These are phyloP conservation scores for Oegoconia quadripuncta DNA, from an alignment of 2,888 invertebrate genomes.

Conservation along the genomic window DNA sequence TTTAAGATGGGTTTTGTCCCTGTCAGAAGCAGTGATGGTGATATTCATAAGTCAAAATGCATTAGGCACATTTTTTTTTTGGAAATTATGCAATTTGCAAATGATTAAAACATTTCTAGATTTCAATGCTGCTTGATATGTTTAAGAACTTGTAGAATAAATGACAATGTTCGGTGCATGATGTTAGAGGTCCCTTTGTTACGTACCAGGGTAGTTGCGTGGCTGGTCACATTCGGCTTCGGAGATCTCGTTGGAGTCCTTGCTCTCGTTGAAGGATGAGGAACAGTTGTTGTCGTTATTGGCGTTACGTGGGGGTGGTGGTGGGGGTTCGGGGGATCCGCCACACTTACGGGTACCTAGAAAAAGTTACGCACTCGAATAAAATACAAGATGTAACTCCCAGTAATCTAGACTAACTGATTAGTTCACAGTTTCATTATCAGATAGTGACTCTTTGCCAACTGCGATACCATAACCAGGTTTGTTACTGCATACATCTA, in stretches of 20 bases:
- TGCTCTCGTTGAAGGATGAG: slow-evolving; percentile 93
- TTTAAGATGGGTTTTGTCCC: slow-evolving; percentile 24
- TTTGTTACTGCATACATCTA: too few species aligned
- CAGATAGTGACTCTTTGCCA: too few species aligned
- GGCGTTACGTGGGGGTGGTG: slow-evolving; percentile 91
- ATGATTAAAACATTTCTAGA: too few species aligned
- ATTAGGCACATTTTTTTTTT: slow-evolving; percentile 9
- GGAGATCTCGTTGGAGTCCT: slow-evolving; percentile 96
- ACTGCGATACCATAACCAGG: too few species aligned
- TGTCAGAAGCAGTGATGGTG: slow-evolving; percentile 32
- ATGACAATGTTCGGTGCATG: background rate
- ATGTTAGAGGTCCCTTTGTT: background rate
- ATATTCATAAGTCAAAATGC: slow-evolving; percentile 20
- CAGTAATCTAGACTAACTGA: too few species aligned
- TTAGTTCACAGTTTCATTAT: too few species aligned
- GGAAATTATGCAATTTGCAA: background rate
- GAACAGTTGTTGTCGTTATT: slow-evolving; percentile 88
- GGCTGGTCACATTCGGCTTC: slow-evolving; percentile 95
- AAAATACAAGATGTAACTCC: too few species aligned
- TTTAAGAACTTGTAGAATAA: background rate
- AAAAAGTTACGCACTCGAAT: background rate
- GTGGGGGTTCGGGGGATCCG: slow-evolving; percentile 79
- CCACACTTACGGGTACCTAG: slow-evolving; percentile 67
- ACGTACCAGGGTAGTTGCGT: slow-evolving; percentile 90
- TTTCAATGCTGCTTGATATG: background rate